These are phyloP conservation scores for Chrysocyon brachyurus DNA, from an alignment of 2,797 vertebrate species.

Conservation along the genomic window DNA sequence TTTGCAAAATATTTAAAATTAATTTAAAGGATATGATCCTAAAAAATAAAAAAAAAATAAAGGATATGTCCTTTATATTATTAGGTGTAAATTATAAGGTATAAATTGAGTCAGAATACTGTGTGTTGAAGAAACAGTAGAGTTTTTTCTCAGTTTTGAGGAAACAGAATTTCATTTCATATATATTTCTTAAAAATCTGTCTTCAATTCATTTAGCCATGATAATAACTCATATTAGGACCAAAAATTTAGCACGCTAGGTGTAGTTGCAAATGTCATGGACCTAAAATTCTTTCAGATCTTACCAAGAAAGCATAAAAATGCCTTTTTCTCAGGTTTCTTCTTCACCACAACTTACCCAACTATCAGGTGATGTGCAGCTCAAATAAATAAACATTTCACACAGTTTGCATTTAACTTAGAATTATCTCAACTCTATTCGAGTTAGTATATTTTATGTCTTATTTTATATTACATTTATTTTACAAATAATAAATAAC, in stretches of 20 bases:
- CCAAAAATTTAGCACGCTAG: neutral
- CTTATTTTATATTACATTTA: neutral
- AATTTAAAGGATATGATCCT: neutral
- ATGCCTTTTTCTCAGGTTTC: neutral
- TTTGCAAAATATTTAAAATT: conserved; percentile 35
- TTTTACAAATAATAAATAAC: neutral
- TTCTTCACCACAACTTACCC: neutral
- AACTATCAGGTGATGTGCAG: neutral
- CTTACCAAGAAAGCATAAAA: neutral
- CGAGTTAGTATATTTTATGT: neutral
- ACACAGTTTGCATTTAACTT: neutral
- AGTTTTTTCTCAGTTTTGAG: neutral
- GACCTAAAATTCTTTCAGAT: neutral
- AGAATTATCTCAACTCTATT: neutral
- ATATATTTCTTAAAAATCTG: neutral
- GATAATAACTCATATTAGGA: neutral
- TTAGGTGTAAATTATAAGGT: neutral
- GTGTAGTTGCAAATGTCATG: too few relatives aligned
- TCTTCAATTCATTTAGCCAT: neutral
- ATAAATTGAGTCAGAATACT: neutral
- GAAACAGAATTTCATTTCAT: neutral
- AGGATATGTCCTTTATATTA: neutral
- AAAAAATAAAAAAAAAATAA: neutral
- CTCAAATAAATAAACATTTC: neutral
- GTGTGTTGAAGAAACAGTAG: neutral